Evolutionary conservation across 2,888 invertebrate genomes (phyloP).

Genomic region (Tenthredo mesomela): DNA sequence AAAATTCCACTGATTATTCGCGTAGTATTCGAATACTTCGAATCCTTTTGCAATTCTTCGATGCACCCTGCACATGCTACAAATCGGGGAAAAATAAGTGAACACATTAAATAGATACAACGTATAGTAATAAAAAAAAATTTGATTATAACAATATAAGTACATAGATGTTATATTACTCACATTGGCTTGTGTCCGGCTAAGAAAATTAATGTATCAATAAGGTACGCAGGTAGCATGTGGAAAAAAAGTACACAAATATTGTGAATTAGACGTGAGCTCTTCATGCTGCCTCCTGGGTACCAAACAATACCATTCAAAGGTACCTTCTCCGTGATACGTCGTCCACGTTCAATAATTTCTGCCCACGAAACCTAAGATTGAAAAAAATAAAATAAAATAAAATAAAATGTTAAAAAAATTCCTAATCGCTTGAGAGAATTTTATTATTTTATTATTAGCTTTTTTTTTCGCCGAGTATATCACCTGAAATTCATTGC

Average conservation of each 20-base stretch:
- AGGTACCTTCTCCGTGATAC: constrained; percentile 89
- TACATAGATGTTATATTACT: constrained; percentile 75
- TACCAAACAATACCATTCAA: constrained; percentile 93
- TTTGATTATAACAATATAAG: background rate
- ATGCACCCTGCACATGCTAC: constrained; percentile 90
- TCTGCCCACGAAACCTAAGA: constrained; percentile 89
- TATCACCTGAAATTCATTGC: constrained; percentile 86
- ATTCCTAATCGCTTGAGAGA: background rate
- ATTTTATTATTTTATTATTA: background rate
- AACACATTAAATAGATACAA: background rate
- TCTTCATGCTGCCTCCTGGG: constrained; percentile 94
- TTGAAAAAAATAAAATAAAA: background rate
- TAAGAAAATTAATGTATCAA: constrained; percentile 89
- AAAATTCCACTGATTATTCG: constrained; percentile 95
- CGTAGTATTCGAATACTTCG: constrained; percentile 94
- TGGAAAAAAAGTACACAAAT: constrained; percentile 93
- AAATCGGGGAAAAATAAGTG: constrained; percentile 59
- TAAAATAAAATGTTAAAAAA: background rate
- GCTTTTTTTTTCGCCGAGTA: background rate
- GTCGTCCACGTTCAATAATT: constrained; percentile 90
- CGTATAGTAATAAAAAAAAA: background rate
- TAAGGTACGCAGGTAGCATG: constrained; percentile 92
- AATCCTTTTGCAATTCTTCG: constrained; percentile 91
- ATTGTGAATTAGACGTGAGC: constrained; percentile 87
- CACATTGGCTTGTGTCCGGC: constrained; percentile 94